Percentiles rank a stretch among this genome's conserved stretches.
Conservation (phyloP, 2,113 vertebrate species). For the Sclerurus mexicanus region DNA sequence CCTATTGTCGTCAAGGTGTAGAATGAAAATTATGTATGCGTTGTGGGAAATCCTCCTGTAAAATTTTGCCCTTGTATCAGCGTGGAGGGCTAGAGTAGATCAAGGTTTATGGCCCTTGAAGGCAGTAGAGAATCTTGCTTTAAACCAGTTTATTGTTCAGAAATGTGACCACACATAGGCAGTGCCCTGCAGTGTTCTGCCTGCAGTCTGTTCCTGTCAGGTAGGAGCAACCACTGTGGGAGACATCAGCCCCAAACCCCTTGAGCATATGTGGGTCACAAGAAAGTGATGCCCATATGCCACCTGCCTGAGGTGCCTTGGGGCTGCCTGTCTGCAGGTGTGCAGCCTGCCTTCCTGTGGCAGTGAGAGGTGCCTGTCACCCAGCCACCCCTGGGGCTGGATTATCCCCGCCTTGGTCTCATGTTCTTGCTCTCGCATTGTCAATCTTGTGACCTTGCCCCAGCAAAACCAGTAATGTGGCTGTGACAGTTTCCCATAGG, state of each 20-base stretch:
- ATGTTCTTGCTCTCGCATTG: accelerated
- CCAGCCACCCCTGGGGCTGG: too few relatives aligned
- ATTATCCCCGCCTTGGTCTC: neutral
- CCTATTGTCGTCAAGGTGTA: neutral
- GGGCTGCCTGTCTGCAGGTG: neutral
- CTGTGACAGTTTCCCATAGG: neutral
- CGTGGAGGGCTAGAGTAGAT: neutral
- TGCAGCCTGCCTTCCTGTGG: neutral
- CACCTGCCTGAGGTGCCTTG: neutral
- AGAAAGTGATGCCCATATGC: accelerated
- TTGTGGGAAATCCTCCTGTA: neutral
- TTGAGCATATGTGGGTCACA: accelerated
- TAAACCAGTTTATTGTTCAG: neutral
- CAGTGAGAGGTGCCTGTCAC: neutral
- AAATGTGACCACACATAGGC: neutral
- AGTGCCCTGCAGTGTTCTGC: neutral
- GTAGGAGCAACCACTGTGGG: neutral
- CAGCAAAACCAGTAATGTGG: neutral
- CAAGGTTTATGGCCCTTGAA: neutral
- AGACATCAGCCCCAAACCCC: neutral
- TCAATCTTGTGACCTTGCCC: accelerated
- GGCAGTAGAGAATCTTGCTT: neutral
- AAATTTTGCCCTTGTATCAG: neutral
- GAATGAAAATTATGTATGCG: neutral
- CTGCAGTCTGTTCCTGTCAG: neutral